Evolutionary conservation across 2,797 vertebrate genomes (phyloP), one percentile per base, ranked within the genome.

Genomic region (Ctenochaetus hawaiiensis): DNA sequence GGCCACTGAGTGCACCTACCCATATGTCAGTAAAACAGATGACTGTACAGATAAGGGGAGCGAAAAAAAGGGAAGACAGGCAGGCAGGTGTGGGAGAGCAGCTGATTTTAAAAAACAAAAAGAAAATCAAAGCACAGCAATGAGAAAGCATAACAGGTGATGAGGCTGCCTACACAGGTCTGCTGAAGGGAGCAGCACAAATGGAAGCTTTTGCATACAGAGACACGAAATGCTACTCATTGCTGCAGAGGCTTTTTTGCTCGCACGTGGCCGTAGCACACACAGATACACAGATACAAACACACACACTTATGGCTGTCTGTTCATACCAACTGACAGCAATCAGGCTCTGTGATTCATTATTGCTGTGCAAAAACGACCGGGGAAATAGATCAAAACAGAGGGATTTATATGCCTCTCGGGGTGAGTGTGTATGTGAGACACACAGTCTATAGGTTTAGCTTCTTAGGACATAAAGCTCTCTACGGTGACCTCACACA

Each of bases 131-230:
- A 82, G 52, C 37, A 17, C 60, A 23, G 53, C 53, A 1, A 81
- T 54, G 66, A 66, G 26, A n/a, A 52, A 18, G 26, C 2, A 9
- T 14, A 61, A 71, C 51, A 18, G 13, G 65, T 52, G 65, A 63
- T 52, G 17, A 65, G 57, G 61, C 74, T 72, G 81, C 88, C 79
- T 80, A 90, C 85, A 41, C 81, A 71, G 67, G 63, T 79, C 72
- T 44, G 6, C 67, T 20, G 71, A 4, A 72, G 66, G 65, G 66
- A 57, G 70, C 54, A 58, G n/a, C 23, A 8, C 64, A 71, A 79
- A 87, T 75, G 67, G 78, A 80, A 63, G 75, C 39, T 77, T 58
- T 48, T 74, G 54, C 53, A 37, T 37, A 20, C 49, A 48, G 23
- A 73, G 52, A 73, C 48, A 83, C 23, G 64, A 48, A 68, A 84